These are phyloP conservation scores for Drosophila flavopinicola DNA, from an alignment of 2,888 invertebrate species.

Conservation along the genomic window DNA sequence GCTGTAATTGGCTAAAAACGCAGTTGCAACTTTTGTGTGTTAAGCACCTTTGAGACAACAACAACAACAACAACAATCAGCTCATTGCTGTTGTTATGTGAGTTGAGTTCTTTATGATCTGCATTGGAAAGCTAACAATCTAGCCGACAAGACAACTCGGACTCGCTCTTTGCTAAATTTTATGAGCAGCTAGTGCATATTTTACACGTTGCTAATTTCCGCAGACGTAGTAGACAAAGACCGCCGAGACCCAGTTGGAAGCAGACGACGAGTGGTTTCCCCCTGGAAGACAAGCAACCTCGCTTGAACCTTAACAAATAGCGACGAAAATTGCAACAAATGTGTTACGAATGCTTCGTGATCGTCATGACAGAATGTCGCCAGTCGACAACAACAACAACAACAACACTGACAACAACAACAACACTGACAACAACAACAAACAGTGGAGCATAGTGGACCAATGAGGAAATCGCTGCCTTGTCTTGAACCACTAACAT, in stretches of 20 bases:
- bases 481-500: conserved; percentile 78
- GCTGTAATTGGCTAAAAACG: neutral
- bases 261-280: conserved; percentile 24
- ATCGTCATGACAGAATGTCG: conserved; percentile 81
- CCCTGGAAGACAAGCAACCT: conserved; percentile 55
- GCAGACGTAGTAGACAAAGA: conserved; percentile 14
- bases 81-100: neutral
- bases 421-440: conserved; percentile 38
- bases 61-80: conserved; percentile 4
- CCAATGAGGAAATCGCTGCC: conserved; percentile 77
- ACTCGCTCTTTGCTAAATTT: conserved; percentile 23
- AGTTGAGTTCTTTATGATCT: conserved; percentile 45
- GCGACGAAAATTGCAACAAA: conserved; percentile 81
- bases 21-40: neutral
- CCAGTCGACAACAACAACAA: conserved; percentile 56
- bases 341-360: conserved; percentile 81
- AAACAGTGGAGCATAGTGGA: conserved; percentile 50
- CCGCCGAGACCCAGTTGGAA: conserved; percentile 25
- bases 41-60: neutral
- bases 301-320: conserved; percentile 77
- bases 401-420: conserved; percentile 8
- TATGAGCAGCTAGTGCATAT: conserved; percentile 64
- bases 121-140: conserved; percentile 28
- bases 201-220: conserved; percentile 65
- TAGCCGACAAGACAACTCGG: conserved; percentile 3